Conservation (phyloP, 2,113 vertebrate genomes). For the Syngnathoides biaculeatus region DNA sequence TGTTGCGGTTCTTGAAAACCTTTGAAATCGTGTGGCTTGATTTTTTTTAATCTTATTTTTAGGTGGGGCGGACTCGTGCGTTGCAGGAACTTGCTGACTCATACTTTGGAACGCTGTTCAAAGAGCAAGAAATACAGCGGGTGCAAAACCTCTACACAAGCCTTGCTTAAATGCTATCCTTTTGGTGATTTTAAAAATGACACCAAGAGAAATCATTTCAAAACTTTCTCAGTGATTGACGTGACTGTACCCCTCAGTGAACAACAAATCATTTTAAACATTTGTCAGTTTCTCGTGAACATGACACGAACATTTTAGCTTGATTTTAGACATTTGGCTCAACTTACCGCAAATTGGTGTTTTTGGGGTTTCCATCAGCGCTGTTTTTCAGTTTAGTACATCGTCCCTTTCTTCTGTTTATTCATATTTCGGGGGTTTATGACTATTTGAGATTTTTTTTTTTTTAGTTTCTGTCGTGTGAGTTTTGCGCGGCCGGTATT, state of each 20-base stretch:
- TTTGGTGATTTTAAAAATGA: not conserved
- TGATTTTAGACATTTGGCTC: not conserved
- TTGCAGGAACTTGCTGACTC: slow-evolving; percentile 2
- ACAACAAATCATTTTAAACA: too few species aligned
- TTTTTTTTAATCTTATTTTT: not conserved
- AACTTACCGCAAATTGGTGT: not conserved
- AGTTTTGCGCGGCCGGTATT: not conserved
- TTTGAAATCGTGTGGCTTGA: not conserved
- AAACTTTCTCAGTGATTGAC: too few species aligned
- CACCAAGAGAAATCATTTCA: too few species aligned
- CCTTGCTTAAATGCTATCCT: not conserved
- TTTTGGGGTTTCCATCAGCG: not conserved
- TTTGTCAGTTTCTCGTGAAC: too few species aligned
- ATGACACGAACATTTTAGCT: not conserved
- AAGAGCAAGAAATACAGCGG: not conserved
- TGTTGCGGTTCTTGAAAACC: not conserved
- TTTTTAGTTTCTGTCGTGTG: not conserved
- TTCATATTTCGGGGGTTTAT: not conserved
- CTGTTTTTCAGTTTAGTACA: too few species aligned
- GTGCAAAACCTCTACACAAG: not conserved
- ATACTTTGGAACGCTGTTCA: not conserved
- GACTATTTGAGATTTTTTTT: not conserved
- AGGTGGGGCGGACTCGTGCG: not conserved
- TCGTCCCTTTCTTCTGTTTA: not conserved
- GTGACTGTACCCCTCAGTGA: too few species aligned